These are phyloP conservation scores for Gila orcuttii DNA, from an alignment of 2,113 vertebrate species.

Conservation along the genomic window DNA sequence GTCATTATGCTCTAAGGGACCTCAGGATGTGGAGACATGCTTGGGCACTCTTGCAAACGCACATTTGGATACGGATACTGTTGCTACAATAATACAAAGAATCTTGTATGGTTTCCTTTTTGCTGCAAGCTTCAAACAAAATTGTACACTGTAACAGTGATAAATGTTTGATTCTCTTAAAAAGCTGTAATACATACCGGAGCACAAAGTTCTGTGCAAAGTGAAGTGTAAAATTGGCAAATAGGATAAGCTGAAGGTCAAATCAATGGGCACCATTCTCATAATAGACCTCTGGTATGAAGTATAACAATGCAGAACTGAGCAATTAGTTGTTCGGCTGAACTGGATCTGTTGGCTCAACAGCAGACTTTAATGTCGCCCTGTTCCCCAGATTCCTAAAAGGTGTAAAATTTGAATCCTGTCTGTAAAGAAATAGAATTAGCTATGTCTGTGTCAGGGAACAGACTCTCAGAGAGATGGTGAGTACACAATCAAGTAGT, in stretches of 20 bases:
- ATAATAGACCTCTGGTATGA: not conserved
- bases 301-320: constrained; percentile 24
- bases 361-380: not conserved
- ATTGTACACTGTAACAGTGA: not conserved
- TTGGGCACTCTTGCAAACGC: not conserved
- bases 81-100: not conserved
- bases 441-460: not conserved
- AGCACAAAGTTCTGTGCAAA: not conserved
- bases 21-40: not conserved
- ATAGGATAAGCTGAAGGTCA: constrained; percentile 42
- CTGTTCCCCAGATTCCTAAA: not conserved
- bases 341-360: constrained; percentile 12
- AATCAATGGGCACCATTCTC: constrained; percentile 35
- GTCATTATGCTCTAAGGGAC: constrained; percentile 16
- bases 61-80: not conserved
- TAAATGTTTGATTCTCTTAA: not conserved
- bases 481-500: too few species aligned
- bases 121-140: not conserved
- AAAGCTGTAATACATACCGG: not conserved
- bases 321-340: constrained; percentile 15
- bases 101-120: not conserved
- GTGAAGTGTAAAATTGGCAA: constrained; percentile 24
- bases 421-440: constrained; percentile 4
- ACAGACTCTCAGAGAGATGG: too few species aligned
- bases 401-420: not conserved